A percentile compares a stretch with the other conserved stretches of the same genome.
These are phyloP conservation scores for Macaca mulatta DNA, from an alignment of 2,113 vertebrate species.

Conservation along the genomic window DNA sequence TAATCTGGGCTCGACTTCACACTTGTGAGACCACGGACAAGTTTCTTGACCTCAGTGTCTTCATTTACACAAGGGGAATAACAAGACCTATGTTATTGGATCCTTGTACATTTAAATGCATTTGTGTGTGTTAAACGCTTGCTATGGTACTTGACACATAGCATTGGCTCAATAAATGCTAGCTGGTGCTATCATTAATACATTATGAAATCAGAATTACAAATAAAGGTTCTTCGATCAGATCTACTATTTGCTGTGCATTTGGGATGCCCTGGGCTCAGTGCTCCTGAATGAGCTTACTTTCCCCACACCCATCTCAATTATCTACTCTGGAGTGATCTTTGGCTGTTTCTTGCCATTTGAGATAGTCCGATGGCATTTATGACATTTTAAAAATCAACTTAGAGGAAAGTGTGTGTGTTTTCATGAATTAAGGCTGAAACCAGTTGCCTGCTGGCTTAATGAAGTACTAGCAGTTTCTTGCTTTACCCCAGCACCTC, in stretches of 20 bases:
- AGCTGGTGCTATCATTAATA: neutral
- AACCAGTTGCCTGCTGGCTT: neutral
- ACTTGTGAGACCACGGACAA: neutral
- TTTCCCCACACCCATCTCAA: neutral
- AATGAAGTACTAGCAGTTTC: neutral
- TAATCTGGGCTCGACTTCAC: neutral
- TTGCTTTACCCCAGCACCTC: neutral
- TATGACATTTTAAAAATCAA: neutral
- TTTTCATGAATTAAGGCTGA: neutral
- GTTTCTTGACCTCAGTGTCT: neutral
- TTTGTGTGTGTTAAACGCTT: neutral
- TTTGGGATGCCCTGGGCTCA: neutral
- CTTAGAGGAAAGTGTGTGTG: neutral
- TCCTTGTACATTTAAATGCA: neutral
- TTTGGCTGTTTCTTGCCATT: neutral
- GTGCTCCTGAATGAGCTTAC: neutral
- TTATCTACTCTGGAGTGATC: too few species aligned
- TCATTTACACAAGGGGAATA: neutral
- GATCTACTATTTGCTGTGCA: rapidly evolving
- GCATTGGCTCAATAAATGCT: neutral
- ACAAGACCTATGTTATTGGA: neutral
- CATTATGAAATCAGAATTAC: neutral
- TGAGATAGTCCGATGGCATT: neutral
- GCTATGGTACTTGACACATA: neutral
- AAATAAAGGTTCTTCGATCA: neutral